phyloP scores from a whole-genome alignment of 2,888 invertebrate species.

The Metellina segmentata region DNA sequence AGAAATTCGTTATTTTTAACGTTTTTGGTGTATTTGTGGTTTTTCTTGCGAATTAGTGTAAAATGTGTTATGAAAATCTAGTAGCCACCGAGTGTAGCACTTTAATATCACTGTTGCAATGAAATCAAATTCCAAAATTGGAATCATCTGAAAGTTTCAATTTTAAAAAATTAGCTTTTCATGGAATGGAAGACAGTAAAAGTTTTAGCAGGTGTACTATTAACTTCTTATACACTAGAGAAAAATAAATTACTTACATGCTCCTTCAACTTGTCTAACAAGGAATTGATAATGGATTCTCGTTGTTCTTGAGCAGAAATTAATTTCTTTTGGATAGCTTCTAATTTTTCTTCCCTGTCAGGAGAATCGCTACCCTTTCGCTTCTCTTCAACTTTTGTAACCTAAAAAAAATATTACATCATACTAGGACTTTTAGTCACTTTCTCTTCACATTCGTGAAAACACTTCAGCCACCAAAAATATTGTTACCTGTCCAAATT shows the following conservation, averaged over 20 bases:
- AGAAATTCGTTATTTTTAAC: too few species aligned
- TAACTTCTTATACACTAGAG: background rate
- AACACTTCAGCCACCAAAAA: background rate
- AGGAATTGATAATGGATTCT: constrained; percentile 94
- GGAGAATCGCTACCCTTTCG: constrained; percentile 82
- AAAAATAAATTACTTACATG: constrained; percentile 86
- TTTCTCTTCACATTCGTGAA: background rate
- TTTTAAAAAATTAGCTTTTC: too few species aligned
- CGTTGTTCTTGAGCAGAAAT: constrained; percentile 93
- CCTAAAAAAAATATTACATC: constrained; percentile 45
- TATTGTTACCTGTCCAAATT: too few species aligned
- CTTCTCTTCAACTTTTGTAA: constrained; percentile 76
- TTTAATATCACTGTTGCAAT: too few species aligned
- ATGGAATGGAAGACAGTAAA: too few species aligned
- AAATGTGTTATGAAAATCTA: too few species aligned
- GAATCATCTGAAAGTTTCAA: too few species aligned
- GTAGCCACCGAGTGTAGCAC: too few species aligned
- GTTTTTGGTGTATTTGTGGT: too few species aligned
- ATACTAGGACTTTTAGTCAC: too few species aligned
- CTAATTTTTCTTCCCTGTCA: constrained; percentile 91
- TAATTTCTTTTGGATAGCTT: constrained; percentile 93
- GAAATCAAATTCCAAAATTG: too few species aligned
- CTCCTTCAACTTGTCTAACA: constrained; percentile 93
- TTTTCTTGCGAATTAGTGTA: too few species aligned
- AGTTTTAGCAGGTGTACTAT: background rate